Evolutionary conservation across 2,113 vertebrate species (phyloP).

Genomic region (Sorex araneus): DNA sequence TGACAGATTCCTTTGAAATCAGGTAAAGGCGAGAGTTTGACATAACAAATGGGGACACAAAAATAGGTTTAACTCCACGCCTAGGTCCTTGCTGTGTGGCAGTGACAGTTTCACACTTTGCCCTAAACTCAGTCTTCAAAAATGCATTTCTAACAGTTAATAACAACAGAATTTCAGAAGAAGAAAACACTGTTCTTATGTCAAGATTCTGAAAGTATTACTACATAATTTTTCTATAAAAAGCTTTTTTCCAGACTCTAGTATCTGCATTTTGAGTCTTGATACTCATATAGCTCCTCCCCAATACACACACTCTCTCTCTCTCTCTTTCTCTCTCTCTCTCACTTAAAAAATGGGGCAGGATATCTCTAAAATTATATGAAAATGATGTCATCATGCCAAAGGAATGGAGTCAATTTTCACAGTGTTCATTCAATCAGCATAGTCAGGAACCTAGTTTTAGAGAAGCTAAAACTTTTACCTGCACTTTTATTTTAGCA

Average conservation of each 20-base stretch:
- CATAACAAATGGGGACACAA: constrained; percentile 25
- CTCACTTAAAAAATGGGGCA: background rate
- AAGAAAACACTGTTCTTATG: background rate
- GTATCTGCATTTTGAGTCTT: constrained; percentile 7
- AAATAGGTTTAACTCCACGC: constrained; percentile 7
- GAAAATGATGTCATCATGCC: background rate
- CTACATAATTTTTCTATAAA: background rate
- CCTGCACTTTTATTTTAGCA: background rate
- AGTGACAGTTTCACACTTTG: constrained; percentile 12
- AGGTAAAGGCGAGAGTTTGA: background rate
- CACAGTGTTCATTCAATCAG: background rate
- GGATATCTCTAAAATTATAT: constrained; percentile 18
- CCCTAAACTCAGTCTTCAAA: constrained; percentile 21
- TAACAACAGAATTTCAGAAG: background rate
- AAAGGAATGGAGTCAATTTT: background rate
- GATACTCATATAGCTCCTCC: background rate
- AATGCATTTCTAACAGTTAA: constrained; percentile 40
- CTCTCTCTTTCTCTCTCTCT: no score
- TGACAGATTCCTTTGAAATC: background rate
- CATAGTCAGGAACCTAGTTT: background rate
- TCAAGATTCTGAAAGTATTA: constrained; percentile 45
- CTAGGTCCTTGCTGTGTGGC: constrained; percentile 27
- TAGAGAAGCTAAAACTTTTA: constrained; percentile 3
- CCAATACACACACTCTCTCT: constrained; percentile 29
- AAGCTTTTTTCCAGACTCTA: constrained; percentile 18